Evolutionary conservation across 2,797 vertebrate species (phyloP).

Genomic region (Sebastes flavidus): DNA sequence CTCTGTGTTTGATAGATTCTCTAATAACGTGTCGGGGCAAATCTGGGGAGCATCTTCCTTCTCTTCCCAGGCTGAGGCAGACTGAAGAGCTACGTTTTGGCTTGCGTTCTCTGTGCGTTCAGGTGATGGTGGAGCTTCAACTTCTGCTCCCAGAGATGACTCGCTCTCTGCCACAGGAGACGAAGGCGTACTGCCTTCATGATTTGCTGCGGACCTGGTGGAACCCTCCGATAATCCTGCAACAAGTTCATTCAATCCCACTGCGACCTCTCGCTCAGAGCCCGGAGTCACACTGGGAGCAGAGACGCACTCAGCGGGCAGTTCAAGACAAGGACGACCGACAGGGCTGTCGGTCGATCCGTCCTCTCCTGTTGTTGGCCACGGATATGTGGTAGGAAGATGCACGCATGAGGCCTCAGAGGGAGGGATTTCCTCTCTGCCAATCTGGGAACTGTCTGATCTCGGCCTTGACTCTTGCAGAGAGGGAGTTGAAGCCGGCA

Average conservation of each 20-base stretch:
- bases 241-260: constrained; percentile 29
- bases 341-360: constrained; percentile 16
- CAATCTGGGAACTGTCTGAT: constrained; percentile 46
- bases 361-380: constrained; percentile 39
- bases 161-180: constrained; percentile 30
- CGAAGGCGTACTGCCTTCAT: not conserved
- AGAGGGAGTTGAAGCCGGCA: constrained; percentile 7
- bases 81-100: constrained; percentile 1
- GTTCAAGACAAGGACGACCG: not conserved
- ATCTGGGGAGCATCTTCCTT: constrained; percentile 18
- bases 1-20: constrained; percentile 37
- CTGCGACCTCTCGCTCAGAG: constrained; percentile 19
- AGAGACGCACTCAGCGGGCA: constrained; percentile 15
- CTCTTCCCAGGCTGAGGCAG: constrained; percentile 24
- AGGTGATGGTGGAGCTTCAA: constrained; percentile 31
- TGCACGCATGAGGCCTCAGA: constrained; percentile 22
- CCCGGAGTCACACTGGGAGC: constrained; percentile 20
- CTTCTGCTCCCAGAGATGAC: constrained; percentile 26
- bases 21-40: constrained; percentile 38
- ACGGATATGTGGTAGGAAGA: constrained; percentile 25
- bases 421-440: constrained; percentile 36
- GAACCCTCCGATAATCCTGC: constrained; percentile 36
- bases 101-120: constrained; percentile 35
- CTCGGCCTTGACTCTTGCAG: constrained; percentile 21
- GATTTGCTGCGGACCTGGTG: constrained; percentile 11